Base-by-base conservation (phyloP, 2,888 invertebrate species). In the Ectemnius continuus region DNA sequence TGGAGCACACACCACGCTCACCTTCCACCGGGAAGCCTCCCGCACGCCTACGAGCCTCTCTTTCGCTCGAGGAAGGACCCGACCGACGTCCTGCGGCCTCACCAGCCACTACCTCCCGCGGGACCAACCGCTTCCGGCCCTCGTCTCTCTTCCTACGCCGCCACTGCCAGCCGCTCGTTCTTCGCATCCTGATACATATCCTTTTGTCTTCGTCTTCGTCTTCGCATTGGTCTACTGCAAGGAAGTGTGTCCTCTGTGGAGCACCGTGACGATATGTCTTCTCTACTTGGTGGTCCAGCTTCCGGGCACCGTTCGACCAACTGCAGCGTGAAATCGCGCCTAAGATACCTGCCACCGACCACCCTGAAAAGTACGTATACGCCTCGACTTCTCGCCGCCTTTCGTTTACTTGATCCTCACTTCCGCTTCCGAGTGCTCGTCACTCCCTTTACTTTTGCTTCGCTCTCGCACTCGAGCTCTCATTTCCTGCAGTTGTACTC, bases 361-460 rank as follows among this genome's bases (percentile, higher is more conserved):
- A 67, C 74, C 63, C 63, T 81, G 18, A 80, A 76, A 82, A 82
- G 83, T 83, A 82, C 65, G 83, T 83, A 82, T 58, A 13, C 36
- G 11, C 11, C 36, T 8, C 8, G 11, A 1, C 11, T 13, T 18
- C 18, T 52, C 5, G 6, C 52, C 52, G 52, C n/a, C n/a, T 52
- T 26, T 28, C 36, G 8, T 28, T 14, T 28, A 28, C 20, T 13
- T 4, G 26, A 16, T n/a, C 14, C 28, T 14, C 28, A 14, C 28
- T 26, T 26, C 23, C 60, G 60, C 60, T 18, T 36, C 36, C 36
- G 36, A 36, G 36, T 36, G 36, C 36, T 36, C 36, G 36, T 36
- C 36, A 36, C 36, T 36, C 36, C 36, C 36, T 36, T 36, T 23
- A 23, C 2, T 23, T 23, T 23, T 23, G 23, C 23, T 23, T 23